A percentile compares a stretch with the other conserved stretches of the same genome.
Conservation (phyloP, 2,888 invertebrate species). For the Drosophila rellima region DNA sequence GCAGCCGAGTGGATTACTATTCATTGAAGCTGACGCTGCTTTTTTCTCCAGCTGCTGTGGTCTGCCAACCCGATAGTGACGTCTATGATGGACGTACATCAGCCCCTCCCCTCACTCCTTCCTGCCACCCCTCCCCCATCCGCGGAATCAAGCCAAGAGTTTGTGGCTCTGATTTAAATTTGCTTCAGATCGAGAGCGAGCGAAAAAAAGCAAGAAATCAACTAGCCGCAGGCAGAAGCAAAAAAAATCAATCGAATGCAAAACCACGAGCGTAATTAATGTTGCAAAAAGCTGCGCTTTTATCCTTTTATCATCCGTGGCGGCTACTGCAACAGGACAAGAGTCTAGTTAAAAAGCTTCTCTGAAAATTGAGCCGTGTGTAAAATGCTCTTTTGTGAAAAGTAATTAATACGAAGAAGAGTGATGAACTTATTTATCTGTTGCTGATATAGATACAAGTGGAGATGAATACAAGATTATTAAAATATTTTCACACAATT, state of each 20-base stretch:
- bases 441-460: not conserved
- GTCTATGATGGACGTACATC: constrained; percentile 66
- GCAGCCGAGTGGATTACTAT: constrained; percentile 63
- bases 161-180: constrained; percentile 69
- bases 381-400: constrained; percentile 8
- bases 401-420: not conserved
- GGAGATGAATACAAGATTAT: not conserved
- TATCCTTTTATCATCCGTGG: constrained; percentile 56
- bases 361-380: not conserved
- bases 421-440: not conserved
- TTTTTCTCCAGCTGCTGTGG: constrained; percentile 33
- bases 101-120: not conserved
- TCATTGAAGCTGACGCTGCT: constrained; percentile 37
- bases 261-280: constrained; percentile 71
- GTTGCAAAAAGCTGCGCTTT: constrained; percentile 62
- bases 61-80: constrained; percentile 43
- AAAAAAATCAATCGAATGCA: constrained; percentile 51
- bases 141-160: constrained; percentile 28
- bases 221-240: constrained; percentile 25
- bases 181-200: constrained; percentile 17
- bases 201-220: constrained; percentile 36
- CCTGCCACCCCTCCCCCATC: not conserved
- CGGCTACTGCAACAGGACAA: constrained; percentile 8
- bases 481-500: not conserved
- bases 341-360: constrained; percentile 14